Conservation (phyloP, 1,140 invertebrate species). For the Cydia strobilella region DNA sequence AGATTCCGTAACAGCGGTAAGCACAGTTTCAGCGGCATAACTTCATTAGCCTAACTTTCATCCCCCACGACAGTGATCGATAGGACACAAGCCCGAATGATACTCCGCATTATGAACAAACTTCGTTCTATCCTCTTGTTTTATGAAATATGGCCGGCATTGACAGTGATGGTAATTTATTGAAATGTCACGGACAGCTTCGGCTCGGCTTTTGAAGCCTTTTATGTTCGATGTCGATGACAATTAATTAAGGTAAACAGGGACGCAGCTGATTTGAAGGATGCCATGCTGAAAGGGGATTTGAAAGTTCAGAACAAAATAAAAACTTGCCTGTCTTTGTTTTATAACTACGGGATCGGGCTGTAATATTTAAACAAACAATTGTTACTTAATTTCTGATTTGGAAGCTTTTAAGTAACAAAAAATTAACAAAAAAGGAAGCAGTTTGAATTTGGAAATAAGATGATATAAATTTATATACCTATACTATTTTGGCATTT, state of each 20-base stretch:
- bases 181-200: constrained; percentile 59
- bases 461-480: too few relatives aligned
- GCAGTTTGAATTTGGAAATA: too few relatives aligned
- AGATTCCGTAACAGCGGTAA: not conserved
- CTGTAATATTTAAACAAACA: too few relatives aligned
- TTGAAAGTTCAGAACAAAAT: too few relatives aligned
- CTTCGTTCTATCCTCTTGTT: constrained; percentile 53
- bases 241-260: constrained; percentile 20
- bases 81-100: constrained; percentile 42
- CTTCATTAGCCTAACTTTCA: constrained; percentile 60
- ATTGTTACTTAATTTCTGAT: too few relatives aligned
- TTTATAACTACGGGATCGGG: too few relatives aligned
- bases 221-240: constrained; percentile 6
- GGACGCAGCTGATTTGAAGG: not conserved
- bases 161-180: constrained; percentile 71
- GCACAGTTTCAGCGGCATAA: constrained; percentile 49
- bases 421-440: too few relatives aligned
- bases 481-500: too few relatives aligned
- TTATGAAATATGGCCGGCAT: constrained; percentile 70
- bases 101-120: constrained; percentile 34
- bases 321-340: too few relatives aligned
- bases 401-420: too few relatives aligned
- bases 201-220: constrained; percentile 4
- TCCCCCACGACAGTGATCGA: constrained; percentile 59
- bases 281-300: not conserved